Evolutionary conservation across 2,113 vertebrate genomes (phyloP), one percentile per base, ranked within the genome.

Genomic region (Hystrix cristata): DNA sequence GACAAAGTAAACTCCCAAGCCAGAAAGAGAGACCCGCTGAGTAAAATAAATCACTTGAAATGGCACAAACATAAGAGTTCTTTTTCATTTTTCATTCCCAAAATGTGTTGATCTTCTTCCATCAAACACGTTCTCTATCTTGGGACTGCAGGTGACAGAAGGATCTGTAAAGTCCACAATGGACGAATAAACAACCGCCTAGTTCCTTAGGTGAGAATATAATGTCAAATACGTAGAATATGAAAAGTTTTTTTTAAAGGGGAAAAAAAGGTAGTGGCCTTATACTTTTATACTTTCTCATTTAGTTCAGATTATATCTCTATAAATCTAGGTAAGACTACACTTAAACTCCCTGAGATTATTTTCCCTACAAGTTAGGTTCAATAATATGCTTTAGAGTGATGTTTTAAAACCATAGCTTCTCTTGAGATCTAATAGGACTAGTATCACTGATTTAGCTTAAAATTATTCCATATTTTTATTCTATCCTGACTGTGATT

Each of bases 21-120:
- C 79, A 93, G 90, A 96, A 19, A 76, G 79, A 97, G 92, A 95
- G 59, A 82, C 19, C 95, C 97, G 65, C 19, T 96, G 92, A 96
- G 46, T n/a, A 76, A 74, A 97, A 57, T 79, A 95, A 91, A 97
- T 89, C 92, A 95, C 95, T 92, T 93, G 51, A 90, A 96, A 79
- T 94, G 46, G 27, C 69, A 83, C 60, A 89, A 94, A 97, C 55
- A 51, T 87, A 93, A 93, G 34, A 88, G 15, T 67, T 57, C 57
- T 31, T 91, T n/a, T 88, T 38, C 19, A 79, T 84, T 96, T 95
- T 94, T 78, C 19, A 67, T 38, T n/a, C 95, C 92, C 53, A 34
- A 16, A 55, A 95, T 80, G 6, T 67, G 59, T 19, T 31, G 83
- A 25, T 97, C n/a, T 89, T 25, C 87, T 96, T 96, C 67, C 64